phyloP scores from a whole-genome alignment of 37 sponge, comb jelly and placozoan genomes.

The Haliclona indistincta region DNA sequence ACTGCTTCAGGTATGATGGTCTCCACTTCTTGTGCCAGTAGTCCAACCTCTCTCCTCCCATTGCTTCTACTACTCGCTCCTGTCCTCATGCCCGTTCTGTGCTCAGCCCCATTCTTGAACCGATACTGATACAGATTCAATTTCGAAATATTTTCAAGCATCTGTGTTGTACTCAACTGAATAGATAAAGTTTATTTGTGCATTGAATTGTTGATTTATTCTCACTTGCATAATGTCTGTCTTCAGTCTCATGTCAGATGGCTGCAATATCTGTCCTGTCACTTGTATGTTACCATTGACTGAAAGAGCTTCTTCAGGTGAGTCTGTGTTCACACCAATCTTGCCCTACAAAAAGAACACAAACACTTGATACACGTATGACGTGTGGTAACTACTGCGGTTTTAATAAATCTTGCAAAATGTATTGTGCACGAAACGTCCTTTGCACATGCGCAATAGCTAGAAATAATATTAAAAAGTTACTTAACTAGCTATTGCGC shows the following conservation, averaged over 20 bases:
- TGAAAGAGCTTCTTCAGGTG: slow-evolving; percentile 84
- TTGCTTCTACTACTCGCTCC: slow-evolving; percentile 9
- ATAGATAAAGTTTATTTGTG: not conserved
- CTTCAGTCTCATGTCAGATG: slow-evolving; percentile 85
- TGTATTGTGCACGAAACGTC: no score
- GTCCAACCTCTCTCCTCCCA: slow-evolving; percentile 58
- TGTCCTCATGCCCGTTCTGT: no score
- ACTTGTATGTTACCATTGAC: slow-evolving; percentile 79
- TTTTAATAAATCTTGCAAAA: no score
- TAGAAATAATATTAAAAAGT: no score
- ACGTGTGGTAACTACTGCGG: no score
- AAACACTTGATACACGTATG: no score
- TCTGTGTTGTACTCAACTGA: slow-evolving; percentile 34
- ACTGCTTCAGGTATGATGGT: slow-evolving; percentile 88
- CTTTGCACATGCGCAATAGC: no score
- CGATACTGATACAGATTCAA: slow-evolving; percentile 70
- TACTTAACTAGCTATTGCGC: no score
- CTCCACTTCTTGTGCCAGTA: slow-evolving; percentile 89
- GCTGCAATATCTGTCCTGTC: slow-evolving; percentile 75
- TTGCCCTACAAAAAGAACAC: slow-evolving; percentile 78
- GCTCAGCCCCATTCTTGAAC: slow-evolving; percentile 29
- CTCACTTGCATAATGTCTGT: slow-evolving; percentile 62
- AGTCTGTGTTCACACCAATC: slow-evolving; percentile 93
- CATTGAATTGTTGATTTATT: not conserved
- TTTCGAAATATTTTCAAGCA: slow-evolving; percentile 67